Evolutionary conservation across 2,797 vertebrate species (phyloP).

Genomic region (Notoglanidium macrostoma): DNA sequence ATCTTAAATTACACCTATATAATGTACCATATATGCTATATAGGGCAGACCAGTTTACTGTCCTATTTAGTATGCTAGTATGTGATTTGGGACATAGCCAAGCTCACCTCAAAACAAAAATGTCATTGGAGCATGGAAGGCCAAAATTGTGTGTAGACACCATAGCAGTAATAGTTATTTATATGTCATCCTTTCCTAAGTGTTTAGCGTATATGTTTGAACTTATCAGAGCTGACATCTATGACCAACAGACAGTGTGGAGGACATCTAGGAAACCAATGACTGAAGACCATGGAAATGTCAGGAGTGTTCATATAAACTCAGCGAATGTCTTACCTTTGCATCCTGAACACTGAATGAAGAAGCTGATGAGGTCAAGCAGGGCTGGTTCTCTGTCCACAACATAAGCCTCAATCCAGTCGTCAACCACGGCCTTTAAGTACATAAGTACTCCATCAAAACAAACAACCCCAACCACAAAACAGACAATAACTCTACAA

Average conservation of each 20-base stretch:
- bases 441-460: slow-evolving; percentile 16
- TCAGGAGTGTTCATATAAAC: background rate
- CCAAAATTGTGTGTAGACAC: background rate
- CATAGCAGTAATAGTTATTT: background rate
- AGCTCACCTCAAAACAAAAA: background rate
- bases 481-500: background rate
- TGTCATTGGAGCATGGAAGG: too few species aligned
- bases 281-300: background rate
- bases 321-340: slow-evolving; percentile 75
- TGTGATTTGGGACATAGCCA: background rate
- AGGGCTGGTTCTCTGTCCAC: slow-evolving; percentile 86
- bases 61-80: background rate
- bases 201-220: background rate
- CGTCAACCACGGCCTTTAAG: slow-evolving; percentile 84
- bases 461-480: background rate
- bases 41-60: background rate
- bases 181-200: background rate
- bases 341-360: slow-evolving; percentile 93
- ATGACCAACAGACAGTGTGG: background rate
- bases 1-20: background rate
- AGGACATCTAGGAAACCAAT: background rate
- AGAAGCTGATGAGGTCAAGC: slow-evolving; percentile 92
- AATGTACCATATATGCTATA: background rate
- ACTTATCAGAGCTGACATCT: background rate
- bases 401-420: slow-evolving; percentile 87